These are phyloP conservation scores for Spatulosminthurus flaviceps DNA, from an alignment of 2,888 invertebrate genomes.

Conservation along the genomic window DNA sequence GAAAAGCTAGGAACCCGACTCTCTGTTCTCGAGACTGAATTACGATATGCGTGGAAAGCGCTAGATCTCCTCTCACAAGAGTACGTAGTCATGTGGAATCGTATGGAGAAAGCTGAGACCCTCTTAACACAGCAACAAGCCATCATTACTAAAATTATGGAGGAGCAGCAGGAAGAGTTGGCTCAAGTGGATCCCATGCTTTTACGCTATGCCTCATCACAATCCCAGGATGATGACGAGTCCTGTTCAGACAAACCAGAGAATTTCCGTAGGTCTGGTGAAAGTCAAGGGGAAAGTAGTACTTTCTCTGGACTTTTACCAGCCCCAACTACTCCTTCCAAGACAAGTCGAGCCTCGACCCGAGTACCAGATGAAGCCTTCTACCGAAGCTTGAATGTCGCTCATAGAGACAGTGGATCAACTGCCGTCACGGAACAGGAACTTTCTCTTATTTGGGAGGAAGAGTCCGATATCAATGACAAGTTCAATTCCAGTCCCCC, in stretches of 20 bases:
- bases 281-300: not conserved
- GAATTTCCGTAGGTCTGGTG: not conserved
- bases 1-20: conserved; percentile 83
- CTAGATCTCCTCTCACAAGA: conserved; percentile 89
- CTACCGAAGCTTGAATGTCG: conserved; percentile 86
- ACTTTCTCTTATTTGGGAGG: conserved; percentile 83
- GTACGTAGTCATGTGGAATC: conserved; percentile 93
- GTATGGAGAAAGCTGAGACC: conserved; percentile 86
- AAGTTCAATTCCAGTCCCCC: conserved; percentile 20
- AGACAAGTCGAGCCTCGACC: conserved; percentile 56
- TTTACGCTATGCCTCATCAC: not conserved
- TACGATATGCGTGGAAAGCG: conserved; percentile 92
- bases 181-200: not conserved
- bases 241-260: not conserved
- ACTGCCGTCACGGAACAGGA: conserved; percentile 69
- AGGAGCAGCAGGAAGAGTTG: conserved; percentile 65
- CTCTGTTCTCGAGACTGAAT: conserved; percentile 86
- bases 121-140: conserved; percentile 89
- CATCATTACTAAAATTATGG: conserved; percentile 86
- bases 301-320: not conserved
- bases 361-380: conserved; percentile 82
- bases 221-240: not conserved
- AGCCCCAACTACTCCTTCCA: not conserved
- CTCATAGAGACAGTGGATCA: conserved; percentile 74
- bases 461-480: conserved; percentile 70